phyloP scores from a whole-genome alignment of 2,797 vertebrate species.

The Cirrhinus mrigala region DNA sequence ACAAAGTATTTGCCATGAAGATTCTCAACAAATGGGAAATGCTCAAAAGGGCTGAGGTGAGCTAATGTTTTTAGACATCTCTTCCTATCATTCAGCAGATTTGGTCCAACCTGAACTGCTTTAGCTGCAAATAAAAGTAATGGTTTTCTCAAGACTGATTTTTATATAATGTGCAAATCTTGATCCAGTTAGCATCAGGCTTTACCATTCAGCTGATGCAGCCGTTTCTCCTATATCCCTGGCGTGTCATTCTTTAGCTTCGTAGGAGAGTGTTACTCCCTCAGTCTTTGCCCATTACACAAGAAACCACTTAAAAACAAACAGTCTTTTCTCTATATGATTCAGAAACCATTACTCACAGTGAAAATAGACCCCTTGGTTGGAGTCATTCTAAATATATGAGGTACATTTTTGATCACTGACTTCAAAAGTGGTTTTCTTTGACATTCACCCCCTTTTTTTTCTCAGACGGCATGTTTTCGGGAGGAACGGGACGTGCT shows the following conservation, averaged over 20 bases:
- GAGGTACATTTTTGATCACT: background rate
- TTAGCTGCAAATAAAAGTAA: background rate
- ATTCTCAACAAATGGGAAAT: slow-evolving; percentile 99
- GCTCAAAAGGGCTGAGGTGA: slow-evolving; percentile 98
- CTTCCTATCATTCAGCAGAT: background rate
- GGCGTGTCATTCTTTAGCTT: slow-evolving; percentile 3
- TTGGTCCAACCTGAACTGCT: background rate
- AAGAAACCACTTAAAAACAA: slow-evolving; percentile 58
- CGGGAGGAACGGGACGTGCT: slow-evolving; percentile 97
- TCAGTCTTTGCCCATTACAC: slow-evolving; percentile 40
- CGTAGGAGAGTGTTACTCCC: background rate
- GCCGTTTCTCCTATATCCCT: slow-evolving; percentile 1
- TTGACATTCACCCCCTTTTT: slow-evolving; percentile 18
- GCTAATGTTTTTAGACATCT: slow-evolving; percentile 56
- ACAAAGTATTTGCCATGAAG: slow-evolving; percentile 99
- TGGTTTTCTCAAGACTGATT: slow-evolving; percentile 12
- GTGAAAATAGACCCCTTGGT: slow-evolving; percentile 9
- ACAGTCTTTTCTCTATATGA: slow-evolving; percentile 13
- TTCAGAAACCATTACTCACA: slow-evolving; percentile 18
- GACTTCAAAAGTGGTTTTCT: slow-evolving; percentile 28
- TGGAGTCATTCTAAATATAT: slow-evolving; percentile 23
- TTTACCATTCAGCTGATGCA: slow-evolving; percentile 22
- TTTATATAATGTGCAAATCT: slow-evolving; percentile 16
- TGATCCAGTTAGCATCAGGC: background rate
- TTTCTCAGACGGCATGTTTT: slow-evolving; percentile 93